Evolutionary conservation across 2,113 vertebrate species (phyloP), one percentile per base, ranked within the genome.

Genomic region (Helogale parvula): DNA sequence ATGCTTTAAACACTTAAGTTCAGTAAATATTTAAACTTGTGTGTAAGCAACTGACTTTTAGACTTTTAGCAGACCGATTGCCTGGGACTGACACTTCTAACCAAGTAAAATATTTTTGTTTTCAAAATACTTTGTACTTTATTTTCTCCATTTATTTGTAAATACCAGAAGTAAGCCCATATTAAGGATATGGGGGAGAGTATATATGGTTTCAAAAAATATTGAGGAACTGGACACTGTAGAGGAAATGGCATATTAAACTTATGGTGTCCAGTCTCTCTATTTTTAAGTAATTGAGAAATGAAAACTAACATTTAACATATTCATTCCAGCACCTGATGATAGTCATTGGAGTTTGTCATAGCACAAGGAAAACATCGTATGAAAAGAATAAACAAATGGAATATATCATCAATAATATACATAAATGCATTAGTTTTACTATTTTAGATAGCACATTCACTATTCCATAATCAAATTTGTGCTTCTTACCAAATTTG

Each of bases 101-200:
- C 23, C 25, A 95, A 80, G 41, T 66, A 87, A 85, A 87, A 77
- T 33, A 52, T 29, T 29, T 79, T 92, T 52, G 52, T 50, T 84
- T 86, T 60, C 52, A 88, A 76, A 92, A 90, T 81, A 31, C 25
- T 74, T 74, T 52, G 17, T 69, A 74, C 13, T 83, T 83, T 87
- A 41, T 86, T 94, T 88, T 93, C 29, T 77, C 47, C 31, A 33
- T 72, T 72, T 94, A 69, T 91, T 97, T 88, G 10, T 95, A n/a
- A 88, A 91, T 15, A 45, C 10, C 29, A 45, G n/a, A 93, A 74
- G n/a, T 90, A 72, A 89, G 13, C n/a, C 19, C 27, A 69, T 27
- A 60, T 27, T 76, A 77, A 92, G 19, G 4, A 0, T 74, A 3
- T 57, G 9, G 10, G 3, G 29, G 25, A 79, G 2, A 27, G 10